Evolutionary conservation across 2,113 vertebrate species (phyloP).

Genomic region (Hymenochirus boettgeri): DNA sequence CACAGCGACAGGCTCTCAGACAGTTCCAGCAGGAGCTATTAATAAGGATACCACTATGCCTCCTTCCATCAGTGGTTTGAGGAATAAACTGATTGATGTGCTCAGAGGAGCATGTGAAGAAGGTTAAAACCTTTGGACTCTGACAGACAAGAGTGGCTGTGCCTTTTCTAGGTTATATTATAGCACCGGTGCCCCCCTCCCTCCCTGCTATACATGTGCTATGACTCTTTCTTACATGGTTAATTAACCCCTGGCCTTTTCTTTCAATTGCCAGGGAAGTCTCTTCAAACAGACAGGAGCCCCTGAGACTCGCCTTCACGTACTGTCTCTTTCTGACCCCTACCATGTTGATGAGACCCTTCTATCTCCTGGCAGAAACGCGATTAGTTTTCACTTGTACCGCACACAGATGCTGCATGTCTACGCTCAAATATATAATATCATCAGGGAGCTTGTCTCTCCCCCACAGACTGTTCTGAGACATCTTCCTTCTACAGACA

Average conservation of each 20-base stretch:
- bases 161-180: constrained; percentile 4
- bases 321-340: not conserved
- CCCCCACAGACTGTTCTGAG: not conserved
- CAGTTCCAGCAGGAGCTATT: constrained; percentile 75
- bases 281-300: not conserved
- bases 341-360: not conserved
- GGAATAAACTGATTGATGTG: constrained; percentile 75
- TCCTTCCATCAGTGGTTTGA: constrained; percentile 78
- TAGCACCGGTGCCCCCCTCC: too few relatives aligned
- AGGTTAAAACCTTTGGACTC: constrained; percentile 9
- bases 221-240: not conserved
- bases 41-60: constrained; percentile 75
- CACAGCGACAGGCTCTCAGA: constrained; percentile 72
- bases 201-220: not conserved
- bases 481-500: not conserved
- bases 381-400: not conserved
- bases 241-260: not conserved
- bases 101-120: constrained; percentile 56
- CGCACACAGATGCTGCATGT: not conserved
- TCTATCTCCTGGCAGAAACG: not conserved
- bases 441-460: not conserved
- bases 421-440: not conserved
- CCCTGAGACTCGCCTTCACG: not conserved
- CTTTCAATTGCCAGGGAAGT: not conserved
- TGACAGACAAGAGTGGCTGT: not conserved